A percentile compares a stretch with the other conserved stretches of the same genome.
Conservation (phyloP, 1,140 invertebrate species). For the Heliothis virescens region DNA sequence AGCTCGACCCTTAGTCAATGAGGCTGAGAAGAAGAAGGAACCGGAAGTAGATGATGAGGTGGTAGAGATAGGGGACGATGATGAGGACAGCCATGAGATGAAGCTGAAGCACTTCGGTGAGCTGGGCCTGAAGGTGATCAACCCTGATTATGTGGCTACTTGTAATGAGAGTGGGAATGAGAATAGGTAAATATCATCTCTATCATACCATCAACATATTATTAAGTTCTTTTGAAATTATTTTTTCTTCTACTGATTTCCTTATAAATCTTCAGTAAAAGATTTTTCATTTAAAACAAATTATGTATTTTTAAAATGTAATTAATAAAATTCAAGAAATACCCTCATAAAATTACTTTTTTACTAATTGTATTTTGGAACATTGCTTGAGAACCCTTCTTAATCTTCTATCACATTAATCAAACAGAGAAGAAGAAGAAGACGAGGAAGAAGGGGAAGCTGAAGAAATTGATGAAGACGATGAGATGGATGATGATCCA, state of each 20-base stretch:
- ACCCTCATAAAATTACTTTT: no score
- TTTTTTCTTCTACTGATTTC: neutral
- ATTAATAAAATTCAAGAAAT: no score
- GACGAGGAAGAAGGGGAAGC: constrained; percentile 60
- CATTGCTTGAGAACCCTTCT: no score
- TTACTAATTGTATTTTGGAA: no score
- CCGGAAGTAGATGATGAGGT: constrained; percentile 55
- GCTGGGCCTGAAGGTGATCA: constrained; percentile 82
- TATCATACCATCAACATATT: neutral
- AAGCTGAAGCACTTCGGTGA: constrained; percentile 87
- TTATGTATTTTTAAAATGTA: no score
- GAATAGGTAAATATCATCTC: constrained; percentile 62
- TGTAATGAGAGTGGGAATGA: constrained; percentile 49
- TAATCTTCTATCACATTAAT: neutral
- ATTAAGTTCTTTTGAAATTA: neutral
- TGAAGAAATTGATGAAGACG: constrained; percentile 67
- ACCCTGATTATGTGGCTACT: constrained; percentile 59
- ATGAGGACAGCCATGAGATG: constrained; percentile 69
- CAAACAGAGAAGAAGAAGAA: constrained; percentile 12
- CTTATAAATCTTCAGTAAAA: no score
- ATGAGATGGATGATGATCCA: constrained; percentile 78
- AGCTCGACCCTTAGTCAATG: constrained; percentile 54
- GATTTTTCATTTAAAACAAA: no score
- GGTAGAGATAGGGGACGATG: constrained; percentile 62
- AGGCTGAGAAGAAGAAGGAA: constrained; percentile 65